Percentiles rank a stretch among this genome's conserved stretches.
Conservation (phyloP, 2,113 vertebrate species). For the Oryctolagus cuniculus region DNA sequence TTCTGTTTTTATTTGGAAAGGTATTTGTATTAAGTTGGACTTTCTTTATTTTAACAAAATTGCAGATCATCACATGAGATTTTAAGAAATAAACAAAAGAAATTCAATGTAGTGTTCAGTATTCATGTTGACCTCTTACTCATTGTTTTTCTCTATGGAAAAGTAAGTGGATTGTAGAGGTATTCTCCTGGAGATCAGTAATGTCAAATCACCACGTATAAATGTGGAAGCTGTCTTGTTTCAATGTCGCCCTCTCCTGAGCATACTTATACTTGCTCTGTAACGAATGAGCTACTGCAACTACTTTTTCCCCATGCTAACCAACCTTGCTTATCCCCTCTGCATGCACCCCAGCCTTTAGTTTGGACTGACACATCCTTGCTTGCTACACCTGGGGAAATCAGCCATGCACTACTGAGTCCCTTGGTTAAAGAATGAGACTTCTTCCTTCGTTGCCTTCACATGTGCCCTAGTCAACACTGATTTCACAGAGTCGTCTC, state of each 20-base stretch:
- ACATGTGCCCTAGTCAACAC: background rate
- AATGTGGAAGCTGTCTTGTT: background rate
- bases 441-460: conserved; percentile 2
- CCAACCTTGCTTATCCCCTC: background rate
- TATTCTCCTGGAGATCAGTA: background rate
- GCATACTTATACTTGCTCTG: background rate
- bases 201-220: too few relatives aligned
- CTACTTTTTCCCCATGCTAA: too few relatives aligned
- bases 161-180: background rate
- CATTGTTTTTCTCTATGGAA: background rate
- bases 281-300: accelerated
- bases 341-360: background rate
- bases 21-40: background rate
- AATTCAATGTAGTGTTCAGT: background rate
- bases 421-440: background rate
- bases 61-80: background rate
- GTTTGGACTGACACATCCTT: background rate
- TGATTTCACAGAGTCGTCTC: background rate
- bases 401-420: background rate
- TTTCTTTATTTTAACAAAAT: background rate
- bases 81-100: background rate
- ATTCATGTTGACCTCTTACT: background rate
- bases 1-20: background rate
- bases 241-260: background rate
- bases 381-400: background rate